These are phyloP conservation scores for Pluvianellus socialis DNA, from an alignment of 2,113 vertebrate genomes.

Conservation along the genomic window DNA sequence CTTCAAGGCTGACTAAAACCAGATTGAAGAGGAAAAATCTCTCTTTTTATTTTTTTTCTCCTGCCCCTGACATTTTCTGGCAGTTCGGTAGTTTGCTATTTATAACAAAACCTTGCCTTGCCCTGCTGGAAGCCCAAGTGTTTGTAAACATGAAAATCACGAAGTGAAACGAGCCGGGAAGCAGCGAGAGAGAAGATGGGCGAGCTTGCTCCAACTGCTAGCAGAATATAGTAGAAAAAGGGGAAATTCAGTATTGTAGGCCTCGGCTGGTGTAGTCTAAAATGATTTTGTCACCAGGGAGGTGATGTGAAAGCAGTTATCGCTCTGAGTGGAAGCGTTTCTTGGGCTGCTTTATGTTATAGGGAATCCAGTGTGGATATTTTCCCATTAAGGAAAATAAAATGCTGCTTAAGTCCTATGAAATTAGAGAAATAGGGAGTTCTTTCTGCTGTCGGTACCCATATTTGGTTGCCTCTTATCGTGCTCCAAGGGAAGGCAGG, in stretches of 20 bases:
- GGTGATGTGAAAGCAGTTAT: background rate
- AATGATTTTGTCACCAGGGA: background rate
- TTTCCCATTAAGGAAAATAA: background rate
- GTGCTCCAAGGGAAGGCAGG: background rate
- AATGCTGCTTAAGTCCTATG: background rate
- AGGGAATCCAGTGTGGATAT: background rate
- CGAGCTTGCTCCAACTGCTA: background rate
- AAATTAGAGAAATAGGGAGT: background rate
- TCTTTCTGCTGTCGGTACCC: background rate
- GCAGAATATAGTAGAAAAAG: background rate
- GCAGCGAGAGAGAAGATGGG: background rate
- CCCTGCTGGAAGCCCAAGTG: background rate
- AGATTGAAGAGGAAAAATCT: background rate
- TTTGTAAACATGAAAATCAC: background rate
- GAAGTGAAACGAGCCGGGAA: background rate
- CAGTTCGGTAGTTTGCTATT: background rate
- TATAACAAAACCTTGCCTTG: background rate
- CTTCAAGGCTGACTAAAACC: background rate
- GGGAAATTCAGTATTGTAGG: background rate
- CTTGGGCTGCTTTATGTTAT: background rate
- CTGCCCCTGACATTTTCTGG: background rate
- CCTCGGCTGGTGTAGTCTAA: background rate
- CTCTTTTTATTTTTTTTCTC: background rate
- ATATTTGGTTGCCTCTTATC: accelerated
- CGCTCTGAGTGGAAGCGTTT: background rate